Evolutionary conservation across 2,113 vertebrate species (phyloP).

Genomic region (Malurus melanocephalus): DNA sequence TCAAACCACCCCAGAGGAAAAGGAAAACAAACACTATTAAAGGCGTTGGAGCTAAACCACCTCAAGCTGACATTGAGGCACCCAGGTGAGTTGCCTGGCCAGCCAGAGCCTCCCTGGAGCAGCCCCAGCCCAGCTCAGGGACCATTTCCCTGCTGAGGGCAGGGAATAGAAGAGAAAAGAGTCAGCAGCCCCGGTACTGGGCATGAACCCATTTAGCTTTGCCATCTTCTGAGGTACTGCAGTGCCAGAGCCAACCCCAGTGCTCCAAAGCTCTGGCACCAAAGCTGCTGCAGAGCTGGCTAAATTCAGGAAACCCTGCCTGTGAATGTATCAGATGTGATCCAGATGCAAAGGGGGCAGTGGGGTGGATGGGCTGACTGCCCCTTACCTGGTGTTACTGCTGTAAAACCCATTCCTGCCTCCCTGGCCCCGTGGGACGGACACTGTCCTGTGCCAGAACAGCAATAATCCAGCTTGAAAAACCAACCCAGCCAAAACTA

Average conservation of each 20-base stretch:
- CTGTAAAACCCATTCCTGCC: neutral
- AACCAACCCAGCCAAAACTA: neutral
- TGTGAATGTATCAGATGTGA: rapidly evolving
- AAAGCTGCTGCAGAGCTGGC: neutral
- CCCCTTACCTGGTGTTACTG: no score
- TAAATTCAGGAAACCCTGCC: neutral
- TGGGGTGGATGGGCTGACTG: neutral
- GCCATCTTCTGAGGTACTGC: rapidly evolving
- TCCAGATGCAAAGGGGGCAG: neutral
- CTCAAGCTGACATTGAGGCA: neutral
- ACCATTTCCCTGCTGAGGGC: neutral
- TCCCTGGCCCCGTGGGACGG: rapidly evolving
- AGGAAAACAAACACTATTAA: neutral
- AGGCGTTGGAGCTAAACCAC: neutral
- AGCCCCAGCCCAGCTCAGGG: neutral
- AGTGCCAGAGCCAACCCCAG: rapidly evolving
- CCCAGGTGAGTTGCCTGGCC: neutral
- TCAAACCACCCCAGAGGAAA: neutral
- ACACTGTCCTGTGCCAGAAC: neutral
- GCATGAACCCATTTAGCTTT: rapidly evolving
- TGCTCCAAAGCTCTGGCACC: neutral
- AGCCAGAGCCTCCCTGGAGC: neutral
- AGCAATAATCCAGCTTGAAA: neutral
- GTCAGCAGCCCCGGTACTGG: rapidly evolving
- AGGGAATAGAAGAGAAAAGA: neutral